Base-by-base conservation (phyloP, 2,113 vertebrate genomes). In the Felis chaus region DNA sequence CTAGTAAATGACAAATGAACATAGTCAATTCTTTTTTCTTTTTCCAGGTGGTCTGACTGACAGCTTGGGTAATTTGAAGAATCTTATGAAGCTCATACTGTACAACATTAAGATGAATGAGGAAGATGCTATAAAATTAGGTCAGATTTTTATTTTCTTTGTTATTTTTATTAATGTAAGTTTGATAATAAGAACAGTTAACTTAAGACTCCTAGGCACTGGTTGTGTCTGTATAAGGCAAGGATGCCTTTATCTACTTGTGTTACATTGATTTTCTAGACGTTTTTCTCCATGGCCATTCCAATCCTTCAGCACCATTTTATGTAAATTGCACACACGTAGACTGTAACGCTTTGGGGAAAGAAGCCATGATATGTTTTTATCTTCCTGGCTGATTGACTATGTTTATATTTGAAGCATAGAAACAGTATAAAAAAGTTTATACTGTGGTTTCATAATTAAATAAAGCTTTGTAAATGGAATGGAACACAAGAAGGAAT, bases 11-110 rank as follows among this genome's bases (percentile, higher is more conserved):
- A 63, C 80, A 91, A 7, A 23, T 71, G n/a, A 91, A n/a, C 21
- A 74, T 12, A 80, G 27, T 79, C 23, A 73, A 80, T 50, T 18
- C 21, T 23, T 48, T 48, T 14, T 88, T 91, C 53, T 97, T 95
- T 90, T 97, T 85, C 45, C 96, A 98, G 98, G 95, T 74, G 97
- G 96, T 57, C 92, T 98, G 74, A 96, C 74, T 66, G 97, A 97
- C 74, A 89, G 90, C 88, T 95, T 98, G 68, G 96, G 97, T 74
- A 96, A 97, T 36, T 73, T 98, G 89, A 86, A 97, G 73, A 98
- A 98, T 63, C 92, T 98, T 61, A 91, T 53, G 74, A 98, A 96
- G 18, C 91, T 98, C 33, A 41, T 95, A 25, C 76, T 98, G 91
- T 80, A 96, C 29, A 97, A 98, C 18, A 55, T 98, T 61, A 91